Base-by-base conservation (phyloP, 2,113 vertebrate genomes). In the Raja brachyura region DNA sequence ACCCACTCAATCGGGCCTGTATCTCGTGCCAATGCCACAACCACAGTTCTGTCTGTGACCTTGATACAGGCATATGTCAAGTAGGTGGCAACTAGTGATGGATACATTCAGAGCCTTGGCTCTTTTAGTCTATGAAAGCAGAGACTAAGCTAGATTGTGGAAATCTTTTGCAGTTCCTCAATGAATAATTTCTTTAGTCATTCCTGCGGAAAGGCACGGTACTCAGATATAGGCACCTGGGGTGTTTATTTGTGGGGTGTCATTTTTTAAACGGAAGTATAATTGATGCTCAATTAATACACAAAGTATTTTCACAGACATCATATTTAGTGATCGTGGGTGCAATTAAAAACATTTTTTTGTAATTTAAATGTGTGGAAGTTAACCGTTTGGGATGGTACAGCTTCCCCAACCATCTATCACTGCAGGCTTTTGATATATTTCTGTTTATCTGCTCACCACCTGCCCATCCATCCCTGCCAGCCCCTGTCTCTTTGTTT, bases 21-120 rank as follows among this genome's bases (percentile, higher is more conserved):
- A 94, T 98, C 25, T 96, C 94, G 0, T 99, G 99, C 93, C 96
- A 94, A 93, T 99, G 99, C 95, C 97, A 96, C 95, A 97, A 97
- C 94, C 98, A 99, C 95, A 99, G 97, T 88, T 94, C 96, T n/a
- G 93, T 93, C 33, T 99, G 99, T 94, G 94, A 99, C 94, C 93
- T 94, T 0, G 96, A 97, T 94, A 98, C 97, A 0, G 98, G 99
- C 28, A 96, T 95, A 18, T 99, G 99, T 93, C 95, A 96, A 97
- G 98, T 99, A 96, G 1, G 96, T 94, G 20, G 4, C 66, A 48
- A 8, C 48, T 48, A 48, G 22, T 5, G 20, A 73, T 25, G 9
- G 22, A 92, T 92, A 63, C 13, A 22, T 68, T 11, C 33, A 33
- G 33, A 70, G 66, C 8, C 18, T 73, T 33, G 3, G 68, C 14